Percentiles rank a stretch among this genome's conserved stretches.
Conservation (phyloP, 1,140 invertebrate genomes). For the Calephelis nemesis region DNA sequence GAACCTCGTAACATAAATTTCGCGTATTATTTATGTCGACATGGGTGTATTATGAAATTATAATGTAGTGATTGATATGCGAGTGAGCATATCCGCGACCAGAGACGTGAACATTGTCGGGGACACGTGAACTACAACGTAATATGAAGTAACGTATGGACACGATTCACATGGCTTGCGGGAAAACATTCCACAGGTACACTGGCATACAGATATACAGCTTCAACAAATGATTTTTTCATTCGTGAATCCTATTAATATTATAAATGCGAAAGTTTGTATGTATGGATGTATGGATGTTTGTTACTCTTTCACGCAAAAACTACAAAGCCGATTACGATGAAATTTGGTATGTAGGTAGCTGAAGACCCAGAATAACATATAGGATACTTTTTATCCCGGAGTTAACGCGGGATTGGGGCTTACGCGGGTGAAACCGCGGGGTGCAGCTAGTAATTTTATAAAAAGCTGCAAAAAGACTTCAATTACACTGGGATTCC, state of each 20-base stretch:
- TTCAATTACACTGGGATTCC: too few relatives aligned
- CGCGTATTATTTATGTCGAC: constrained; percentile 77
- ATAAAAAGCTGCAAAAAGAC: background rate
- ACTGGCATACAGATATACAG: background rate
- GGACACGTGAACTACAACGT: constrained; percentile 55
- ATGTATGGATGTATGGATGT: too few relatives aligned
- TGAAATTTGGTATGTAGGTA: too few relatives aligned
- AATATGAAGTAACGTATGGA: constrained; percentile 30
- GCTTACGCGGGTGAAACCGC: too few relatives aligned
- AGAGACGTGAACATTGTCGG: constrained; percentile 11
- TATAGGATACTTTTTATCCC: too few relatives aligned
- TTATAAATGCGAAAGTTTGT: too few relatives aligned
- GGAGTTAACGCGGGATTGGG: too few relatives aligned
- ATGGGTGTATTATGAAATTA: constrained; percentile 75
- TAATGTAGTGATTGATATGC: constrained; percentile 71
- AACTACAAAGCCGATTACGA: too few relatives aligned
- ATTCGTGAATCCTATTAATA: background rate
- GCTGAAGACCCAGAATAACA: too few relatives aligned
- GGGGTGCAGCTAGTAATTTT: too few relatives aligned
- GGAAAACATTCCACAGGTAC: background rate
- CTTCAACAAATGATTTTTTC: too few relatives aligned
- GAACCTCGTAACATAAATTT: constrained; percentile 78
- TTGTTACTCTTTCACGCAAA: too few relatives aligned
- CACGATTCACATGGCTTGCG: constrained; percentile 37
- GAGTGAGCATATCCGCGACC: constrained; percentile 19